Evolutionary conservation across 2,797 vertebrate species (phyloP).

Genomic region (Melanotaenia maccullochi): DNA sequence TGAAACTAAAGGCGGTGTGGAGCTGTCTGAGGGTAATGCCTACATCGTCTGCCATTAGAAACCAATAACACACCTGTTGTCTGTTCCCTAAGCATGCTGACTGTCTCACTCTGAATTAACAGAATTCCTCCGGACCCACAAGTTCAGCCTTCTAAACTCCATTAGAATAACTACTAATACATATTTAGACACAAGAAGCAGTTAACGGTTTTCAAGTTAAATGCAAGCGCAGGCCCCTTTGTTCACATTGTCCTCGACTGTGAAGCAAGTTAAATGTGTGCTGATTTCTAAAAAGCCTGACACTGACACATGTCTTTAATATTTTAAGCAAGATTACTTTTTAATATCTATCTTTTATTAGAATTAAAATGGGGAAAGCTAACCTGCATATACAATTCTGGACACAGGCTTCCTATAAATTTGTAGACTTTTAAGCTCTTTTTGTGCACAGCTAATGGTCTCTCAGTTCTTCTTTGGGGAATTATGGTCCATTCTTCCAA

Average conservation of each 20-base stretch:
- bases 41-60: constrained; percentile 57
- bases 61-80: constrained; percentile 59
- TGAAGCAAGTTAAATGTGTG: background rate
- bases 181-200: constrained; percentile 17
- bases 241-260: background rate
- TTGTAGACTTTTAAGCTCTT: background rate
- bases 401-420: background rate
- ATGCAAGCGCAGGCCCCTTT: background rate
- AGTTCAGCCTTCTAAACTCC: constrained; percentile 34
- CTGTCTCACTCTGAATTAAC: constrained; percentile 48
- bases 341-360: background rate
- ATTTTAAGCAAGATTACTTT: background rate
- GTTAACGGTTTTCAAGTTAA: constrained; percentile 3
- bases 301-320: background rate
- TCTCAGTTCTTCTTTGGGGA: background rate
- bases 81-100: constrained; percentile 14
- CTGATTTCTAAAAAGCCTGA: background rate
- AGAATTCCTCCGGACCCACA: constrained; percentile 27
- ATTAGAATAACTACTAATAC: constrained; percentile 14
- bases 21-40: constrained; percentile 41
- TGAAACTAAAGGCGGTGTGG: constrained; percentile 62
- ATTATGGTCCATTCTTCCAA: background rate
- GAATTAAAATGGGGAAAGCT: background rate
- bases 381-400: background rate
- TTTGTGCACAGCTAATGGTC: background rate